phyloP scores from a whole-genome alignment of 1,140 invertebrate species.

The Stegodyphus dumicola region DNA sequence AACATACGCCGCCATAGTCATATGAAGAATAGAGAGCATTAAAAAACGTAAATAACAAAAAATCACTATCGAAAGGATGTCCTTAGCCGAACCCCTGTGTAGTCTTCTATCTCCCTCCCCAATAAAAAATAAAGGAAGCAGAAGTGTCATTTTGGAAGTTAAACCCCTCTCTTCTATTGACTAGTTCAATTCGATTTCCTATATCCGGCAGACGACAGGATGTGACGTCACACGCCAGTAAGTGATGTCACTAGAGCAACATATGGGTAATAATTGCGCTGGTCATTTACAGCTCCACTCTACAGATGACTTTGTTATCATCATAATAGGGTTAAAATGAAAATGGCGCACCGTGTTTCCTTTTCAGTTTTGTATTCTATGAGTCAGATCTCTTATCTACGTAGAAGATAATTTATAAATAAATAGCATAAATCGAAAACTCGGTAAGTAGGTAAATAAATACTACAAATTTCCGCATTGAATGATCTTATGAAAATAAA shows the following conservation, averaged over 20 bases:
- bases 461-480: too few relatives aligned
- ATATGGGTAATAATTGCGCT: slow-evolving; percentile 40
- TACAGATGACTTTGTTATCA: too few relatives aligned
- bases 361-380: too few relatives aligned
- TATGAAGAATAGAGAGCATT: neutral
- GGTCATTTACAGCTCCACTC: slow-evolving; percentile 20
- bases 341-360: too few relatives aligned
- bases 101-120: slow-evolving; percentile 6
- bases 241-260: slow-evolving; percentile 47
- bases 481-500: too few relatives aligned
- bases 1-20: slow-evolving; percentile 16
- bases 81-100: slow-evolving; percentile 7
- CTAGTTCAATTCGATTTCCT: slow-evolving; percentile 50
- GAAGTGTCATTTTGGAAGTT: slow-evolving; percentile 45
- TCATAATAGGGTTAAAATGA: too few relatives aligned
- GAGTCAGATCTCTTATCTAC: too few relatives aligned
- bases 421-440: too few relatives aligned
- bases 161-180: slow-evolving; percentile 56
- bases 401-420: too few relatives aligned
- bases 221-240: slow-evolving; percentile 27
- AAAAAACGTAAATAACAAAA: neutral
- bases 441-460: too few relatives aligned
- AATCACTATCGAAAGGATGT: slow-evolving; percentile 43
- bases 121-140: slow-evolving; percentile 3
- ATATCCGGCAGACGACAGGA: slow-evolving; percentile 59